Evolutionary conservation across 2,888 invertebrate genomes (phyloP).

Genomic region (Elmis aenea): DNA sequence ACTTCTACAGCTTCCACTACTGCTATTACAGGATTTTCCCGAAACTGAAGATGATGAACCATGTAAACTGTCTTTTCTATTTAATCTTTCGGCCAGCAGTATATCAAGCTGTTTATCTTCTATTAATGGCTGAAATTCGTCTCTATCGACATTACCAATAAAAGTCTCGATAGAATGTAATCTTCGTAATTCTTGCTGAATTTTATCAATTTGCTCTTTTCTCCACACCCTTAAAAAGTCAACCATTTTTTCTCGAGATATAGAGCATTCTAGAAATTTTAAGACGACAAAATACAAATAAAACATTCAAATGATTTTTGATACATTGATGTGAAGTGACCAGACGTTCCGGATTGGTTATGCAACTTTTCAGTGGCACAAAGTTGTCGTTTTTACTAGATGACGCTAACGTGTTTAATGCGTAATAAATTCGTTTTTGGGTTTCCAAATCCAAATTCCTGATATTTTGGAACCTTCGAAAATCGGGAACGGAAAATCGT

Average conservation of each 20-base stretch:
- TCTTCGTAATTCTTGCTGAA: slow-evolving; percentile 37
- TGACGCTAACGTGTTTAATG: too few species aligned
- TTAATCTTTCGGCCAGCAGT: slow-evolving; percentile 8
- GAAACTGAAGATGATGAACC: too few species aligned
- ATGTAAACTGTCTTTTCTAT: background rate
- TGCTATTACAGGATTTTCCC: too few species aligned
- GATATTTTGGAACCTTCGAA: too few species aligned
- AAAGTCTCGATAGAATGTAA: slow-evolving; percentile 38
- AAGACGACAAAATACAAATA: too few species aligned
- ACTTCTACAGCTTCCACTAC: too few species aligned
- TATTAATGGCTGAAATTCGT: slow-evolving; percentile 23
- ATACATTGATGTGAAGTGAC: background rate
- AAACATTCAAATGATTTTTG: background rate
- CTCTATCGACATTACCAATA: slow-evolving; percentile 32
- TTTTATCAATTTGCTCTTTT: slow-evolving; percentile 38
- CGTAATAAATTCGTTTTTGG: too few species aligned
- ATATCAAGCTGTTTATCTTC: slow-evolving; percentile 12
- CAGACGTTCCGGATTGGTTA: too few species aligned
- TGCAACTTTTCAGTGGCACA: too few species aligned
- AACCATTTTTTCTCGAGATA: slow-evolving; percentile 31
- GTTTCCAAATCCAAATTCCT: too few species aligned
- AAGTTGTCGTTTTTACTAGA: too few species aligned
- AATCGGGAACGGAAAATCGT: too few species aligned
- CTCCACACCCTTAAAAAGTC: slow-evolving; percentile 36
- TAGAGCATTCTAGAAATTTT: background rate